Conservation (phyloP, 2,888 invertebrate genomes). For the Rhagium mordax region DNA sequence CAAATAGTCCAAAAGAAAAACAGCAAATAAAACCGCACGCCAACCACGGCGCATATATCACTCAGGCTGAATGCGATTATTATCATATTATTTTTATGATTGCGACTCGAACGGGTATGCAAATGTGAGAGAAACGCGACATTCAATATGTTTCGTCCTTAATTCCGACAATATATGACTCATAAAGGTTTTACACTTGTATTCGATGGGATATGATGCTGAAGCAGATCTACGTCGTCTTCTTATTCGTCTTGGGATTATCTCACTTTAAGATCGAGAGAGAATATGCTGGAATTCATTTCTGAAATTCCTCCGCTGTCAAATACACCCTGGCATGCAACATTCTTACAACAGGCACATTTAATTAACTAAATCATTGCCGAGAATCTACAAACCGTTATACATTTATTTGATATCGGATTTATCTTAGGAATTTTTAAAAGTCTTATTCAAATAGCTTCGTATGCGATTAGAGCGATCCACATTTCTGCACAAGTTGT, state of each 20-base stretch:
- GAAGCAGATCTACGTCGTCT: constrained; percentile 22
- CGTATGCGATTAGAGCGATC: constrained; percentile 7
- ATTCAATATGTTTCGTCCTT: constrained; percentile 63
- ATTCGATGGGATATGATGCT: constrained; percentile 36
- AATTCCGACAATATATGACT: constrained; percentile 64
- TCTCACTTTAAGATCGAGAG: constrained; percentile 53
- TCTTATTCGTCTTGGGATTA: constrained; percentile 47
- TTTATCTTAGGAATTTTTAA: constrained; percentile 21
- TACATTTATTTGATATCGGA: constrained; percentile 35
- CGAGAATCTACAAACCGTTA: constrained; percentile 51
- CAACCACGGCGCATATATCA: constrained; percentile 59
- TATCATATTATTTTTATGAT: constrained; percentile 65
- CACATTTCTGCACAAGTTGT: constrained; percentile 10
- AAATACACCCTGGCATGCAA: constrained; percentile 54
- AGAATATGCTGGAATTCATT: constrained; percentile 55
- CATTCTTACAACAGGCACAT: constrained; percentile 53
- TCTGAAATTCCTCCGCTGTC: constrained; percentile 55
- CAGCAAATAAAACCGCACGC: constrained; percentile 43
- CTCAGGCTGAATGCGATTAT: constrained; percentile 61
- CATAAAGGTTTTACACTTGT: constrained; percentile 62
- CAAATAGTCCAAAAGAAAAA: constrained; percentile 48
- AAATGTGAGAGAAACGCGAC: constrained; percentile 62
- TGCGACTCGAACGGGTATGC: constrained; percentile 62
- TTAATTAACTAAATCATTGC: constrained; percentile 58
- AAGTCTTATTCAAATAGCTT: constrained; percentile 22